These are phyloP conservation scores for Platichthys stellatus DNA, from an alignment of 2,113 vertebrate genomes.

Conservation along the genomic window DNA sequence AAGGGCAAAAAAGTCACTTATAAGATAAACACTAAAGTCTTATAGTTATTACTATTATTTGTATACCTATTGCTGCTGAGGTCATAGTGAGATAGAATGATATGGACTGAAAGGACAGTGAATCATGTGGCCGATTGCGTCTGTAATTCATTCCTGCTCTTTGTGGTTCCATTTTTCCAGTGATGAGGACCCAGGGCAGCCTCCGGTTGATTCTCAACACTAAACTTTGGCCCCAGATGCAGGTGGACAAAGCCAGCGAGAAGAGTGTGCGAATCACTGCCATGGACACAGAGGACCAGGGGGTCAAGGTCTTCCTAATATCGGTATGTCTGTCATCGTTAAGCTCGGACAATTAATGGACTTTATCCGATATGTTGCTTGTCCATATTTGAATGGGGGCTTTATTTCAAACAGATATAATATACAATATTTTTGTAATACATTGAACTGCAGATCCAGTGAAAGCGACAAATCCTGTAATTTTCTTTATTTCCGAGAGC, in stretches of 20 bases:
- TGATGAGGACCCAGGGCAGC: slow-evolving; percentile 99
- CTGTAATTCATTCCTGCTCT: background rate
- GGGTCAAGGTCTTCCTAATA: slow-evolving; percentile 98
- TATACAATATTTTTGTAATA: too few species aligned
- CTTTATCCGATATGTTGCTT: background rate
- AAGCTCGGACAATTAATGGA: too few species aligned
- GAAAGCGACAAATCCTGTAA: too few species aligned
- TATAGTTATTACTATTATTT: background rate
- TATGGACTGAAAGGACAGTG: background rate
- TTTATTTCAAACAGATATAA: background rate
- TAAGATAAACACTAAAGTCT: too few species aligned
- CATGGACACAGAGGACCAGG: slow-evolving; percentile 98
- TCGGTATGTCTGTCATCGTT: slow-evolving; percentile 80
- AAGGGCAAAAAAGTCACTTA: too few species aligned
- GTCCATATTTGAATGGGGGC: background rate
- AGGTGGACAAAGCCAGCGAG: slow-evolving; percentile 98
- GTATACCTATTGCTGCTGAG: background rate
- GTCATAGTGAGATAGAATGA: background rate
- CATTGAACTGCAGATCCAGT: too few species aligned
- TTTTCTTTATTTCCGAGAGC: too few species aligned
- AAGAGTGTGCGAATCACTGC: slow-evolving; percentile 97
- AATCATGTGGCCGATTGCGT: too few species aligned
- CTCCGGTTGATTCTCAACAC: slow-evolving; percentile 97
- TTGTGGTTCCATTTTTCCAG: slow-evolving; percentile 71
- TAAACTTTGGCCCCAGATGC: slow-evolving; percentile 99